Base-by-base conservation (phyloP, 2,113 vertebrate species). In the Xenopus borealis region DNA sequence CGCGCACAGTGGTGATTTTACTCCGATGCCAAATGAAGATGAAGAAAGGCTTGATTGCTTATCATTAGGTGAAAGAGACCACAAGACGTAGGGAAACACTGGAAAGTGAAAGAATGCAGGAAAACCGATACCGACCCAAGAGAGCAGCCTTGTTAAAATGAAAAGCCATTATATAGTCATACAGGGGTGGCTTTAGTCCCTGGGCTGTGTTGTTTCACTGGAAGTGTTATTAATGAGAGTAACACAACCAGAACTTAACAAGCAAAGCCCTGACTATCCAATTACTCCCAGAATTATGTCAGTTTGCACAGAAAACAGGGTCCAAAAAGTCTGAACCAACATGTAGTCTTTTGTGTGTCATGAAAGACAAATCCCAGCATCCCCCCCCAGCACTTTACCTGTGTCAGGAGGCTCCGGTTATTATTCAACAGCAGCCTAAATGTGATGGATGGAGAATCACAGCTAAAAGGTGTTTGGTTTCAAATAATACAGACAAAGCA, bases 41-140 rank as follows among this genome's bases (percentile, higher is more conserved):
- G 58, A 65, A 65, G 63, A 65, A 33, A 65, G 30, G 17, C 16
- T 65, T n/a, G 40, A 65, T 65, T 65, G n/a, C 17, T 65, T 45
- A 18, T 65, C 63, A 65, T 44, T 65, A 65, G 17, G 17, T 45
- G 17, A n/a, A 27, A 65, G 13, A 45, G 16, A n/a, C 40, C 33
- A 46, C 63, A 65, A 12, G 33, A 65, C 19, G 18, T 23, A 20
- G 20, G 11, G 20, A 45, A 65, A 45, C 40, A 9, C 12, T 30
- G 62, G 13, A 63, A 63, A 63, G 27, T 63, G 7, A 40, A 16
- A 10, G 14, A 58, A 18, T 58, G 17, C 17, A n/a, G 33, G 63
- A 10, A 45, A 44, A 65, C 4, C 45, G 63, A n/a, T 45, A 45
- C 23, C 16, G 63, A n/a, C 33, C 63, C 40, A 2, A 18, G 40